Percentiles rank a stretch among this genome's conserved stretches.
Evolutionary conservation across 2,797 vertebrate species (phyloP).

Genomic region (Cottoperca gobio): DNA sequence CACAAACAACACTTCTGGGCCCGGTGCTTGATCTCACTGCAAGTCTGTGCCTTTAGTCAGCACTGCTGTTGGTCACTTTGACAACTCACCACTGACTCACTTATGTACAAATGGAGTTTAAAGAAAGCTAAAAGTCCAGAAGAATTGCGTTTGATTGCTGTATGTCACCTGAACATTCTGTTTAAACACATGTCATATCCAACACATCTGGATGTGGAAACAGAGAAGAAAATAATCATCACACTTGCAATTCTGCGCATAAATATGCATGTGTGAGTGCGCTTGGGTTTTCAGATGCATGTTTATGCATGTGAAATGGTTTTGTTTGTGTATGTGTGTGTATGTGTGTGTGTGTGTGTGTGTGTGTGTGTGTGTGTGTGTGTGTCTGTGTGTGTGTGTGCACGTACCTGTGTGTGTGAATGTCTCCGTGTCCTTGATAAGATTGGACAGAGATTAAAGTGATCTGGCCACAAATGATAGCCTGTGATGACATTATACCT

Average conservation of each 20-base stretch:
- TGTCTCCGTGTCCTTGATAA: conserved; percentile 52
- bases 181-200: not conserved
- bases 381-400: conserved; percentile 17
- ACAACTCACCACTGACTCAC: not conserved
- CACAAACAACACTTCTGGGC: not conserved
- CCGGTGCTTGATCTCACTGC: not conserved
- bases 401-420: not conserved
- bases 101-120: conserved; percentile 11
- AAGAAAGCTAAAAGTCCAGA: conserved; percentile 1
- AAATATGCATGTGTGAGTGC: not conserved
- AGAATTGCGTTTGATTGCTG: no score
- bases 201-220: not conserved
- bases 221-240: no score
- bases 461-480: conserved; percentile 60
- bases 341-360: conserved; percentile 3
- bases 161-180: not conserved
- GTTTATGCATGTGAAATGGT: not conserved
- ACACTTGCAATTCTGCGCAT: not conserved
- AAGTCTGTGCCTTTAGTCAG: no score
- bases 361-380: not conserved
- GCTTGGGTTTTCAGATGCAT: not conserved
- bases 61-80: not conserved
- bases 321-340: not conserved
- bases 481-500: conserved; percentile 54
- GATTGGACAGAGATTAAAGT: conserved; percentile 58